phyloP scores from a whole-genome alignment of 1,140 invertebrate species.

The Lasaia peninsularis region DNA sequence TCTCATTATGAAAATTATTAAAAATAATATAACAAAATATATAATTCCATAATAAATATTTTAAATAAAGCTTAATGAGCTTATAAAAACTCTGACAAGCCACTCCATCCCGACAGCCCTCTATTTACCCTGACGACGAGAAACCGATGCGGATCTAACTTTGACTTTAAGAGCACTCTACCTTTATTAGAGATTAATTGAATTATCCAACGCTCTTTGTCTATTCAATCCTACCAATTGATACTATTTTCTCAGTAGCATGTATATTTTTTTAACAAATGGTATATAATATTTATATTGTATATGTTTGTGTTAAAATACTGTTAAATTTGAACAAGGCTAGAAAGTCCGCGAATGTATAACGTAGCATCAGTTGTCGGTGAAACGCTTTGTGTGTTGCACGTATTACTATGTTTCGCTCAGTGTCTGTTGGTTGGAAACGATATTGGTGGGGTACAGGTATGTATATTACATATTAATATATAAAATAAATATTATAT shows the following conservation, averaged over 20 bases:
- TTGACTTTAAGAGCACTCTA: constrained; percentile 68
- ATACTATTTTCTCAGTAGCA: too few species aligned
- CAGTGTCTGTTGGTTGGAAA: constrained; percentile 67
- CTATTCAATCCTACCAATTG: constrained; percentile 24
- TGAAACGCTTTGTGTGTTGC: constrained; percentile 47
- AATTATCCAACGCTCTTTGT: constrained; percentile 56
- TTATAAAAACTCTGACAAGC: not conserved
- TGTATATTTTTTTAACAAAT: not conserved
- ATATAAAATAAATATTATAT: not conserved
- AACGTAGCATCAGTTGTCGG: constrained; percentile 50
- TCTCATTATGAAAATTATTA: too few species aligned
- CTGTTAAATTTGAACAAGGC: not conserved
- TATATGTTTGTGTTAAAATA: too few species aligned
- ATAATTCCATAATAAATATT: too few species aligned
- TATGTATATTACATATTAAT: constrained; percentile 36
- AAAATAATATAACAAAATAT: too few species aligned
- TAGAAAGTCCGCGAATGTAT: constrained; percentile 4
- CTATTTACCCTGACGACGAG: constrained; percentile 60
- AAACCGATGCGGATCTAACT: constrained; percentile 56
- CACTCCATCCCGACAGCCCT: constrained; percentile 59
- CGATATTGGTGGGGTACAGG: constrained; percentile 76
- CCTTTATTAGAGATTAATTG: constrained; percentile 71
- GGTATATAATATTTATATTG: constrained; percentile 8
- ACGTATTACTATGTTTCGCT: constrained; percentile 68
- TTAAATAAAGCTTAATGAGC: not conserved